Base-by-base conservation (phyloP, 2,113 vertebrate genomes). In the Rutilus rutilus region DNA sequence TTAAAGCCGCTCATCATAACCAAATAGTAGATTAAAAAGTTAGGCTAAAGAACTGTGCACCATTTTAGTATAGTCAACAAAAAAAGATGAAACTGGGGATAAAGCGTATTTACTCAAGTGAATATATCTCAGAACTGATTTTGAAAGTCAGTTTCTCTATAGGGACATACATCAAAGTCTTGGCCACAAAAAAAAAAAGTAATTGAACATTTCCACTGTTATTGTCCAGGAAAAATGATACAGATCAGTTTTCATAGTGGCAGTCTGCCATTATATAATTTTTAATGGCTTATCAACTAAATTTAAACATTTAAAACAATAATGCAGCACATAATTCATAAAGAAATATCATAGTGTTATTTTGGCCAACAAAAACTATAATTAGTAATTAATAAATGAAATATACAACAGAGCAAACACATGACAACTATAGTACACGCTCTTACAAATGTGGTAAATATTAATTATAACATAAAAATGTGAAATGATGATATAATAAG, bases 91-190 rank as follows among this genome's bases (percentile, higher is more conserved):
- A 6, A 42, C 77, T 36, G 54, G 23, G 33, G 54, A 23, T 14
- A 42, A 74, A 45, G n/a, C 8, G 54, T 75, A 27, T 47, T 75
- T 62, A 78, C 59, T 45, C 27, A 5, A 59, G 52, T 23, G 21
- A 78, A 77, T 33, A 54, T 80, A 64, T 54, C 57, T 62, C 33
- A 79, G 57, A 64, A 45, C 6, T n/a, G n/a, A 45, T 64, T 64
- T 45, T 80, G n/a, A 64, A 64, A 62, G 23, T 76, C 47, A 27
- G 45, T 77, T 77, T 54, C 25, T 76, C 6, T 47, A 52, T 76
- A 17, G 74, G 25, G 21, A 64, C 14, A 64, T 45, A 19, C 3
- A n/a, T 80, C 59, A 80, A 80, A 64, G 33, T n/a, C 60, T n/a
- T 60, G 57, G 36, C 78, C 12, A 45, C 33, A 30, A 50, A 52